Evolutionary conservation across 2,888 invertebrate species (phyloP).

Genomic region (Lathronympha strigana): DNA sequence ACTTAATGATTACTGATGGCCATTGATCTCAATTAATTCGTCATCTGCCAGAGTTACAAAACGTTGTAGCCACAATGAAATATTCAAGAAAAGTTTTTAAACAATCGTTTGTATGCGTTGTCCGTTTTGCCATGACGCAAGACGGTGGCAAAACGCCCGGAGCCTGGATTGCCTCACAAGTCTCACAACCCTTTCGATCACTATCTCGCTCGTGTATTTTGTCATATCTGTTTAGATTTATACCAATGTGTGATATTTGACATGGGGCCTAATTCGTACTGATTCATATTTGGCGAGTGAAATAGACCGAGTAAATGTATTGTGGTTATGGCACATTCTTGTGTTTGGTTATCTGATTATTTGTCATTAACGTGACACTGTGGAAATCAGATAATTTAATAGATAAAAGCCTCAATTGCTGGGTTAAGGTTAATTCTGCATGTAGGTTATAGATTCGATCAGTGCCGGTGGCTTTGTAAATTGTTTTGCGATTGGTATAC

Average conservation of each 20-base stretch:
- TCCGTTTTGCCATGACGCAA: constrained; percentile 58
- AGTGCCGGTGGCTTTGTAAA: neutral
- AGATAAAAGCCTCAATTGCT: neutral
- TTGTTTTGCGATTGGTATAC: neutral
- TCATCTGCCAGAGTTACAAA: constrained; percentile 38
- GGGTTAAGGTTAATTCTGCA: neutral
- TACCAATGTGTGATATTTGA: constrained; percentile 37
- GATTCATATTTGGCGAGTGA: constrained; percentile 24
- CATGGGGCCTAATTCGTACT: constrained; percentile 26
- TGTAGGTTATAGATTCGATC: neutral
- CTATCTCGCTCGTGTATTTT: constrained; percentile 39
- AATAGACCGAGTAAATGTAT: constrained; percentile 25
- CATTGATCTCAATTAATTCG: constrained; percentile 45
- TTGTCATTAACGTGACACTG: constrained; percentile 15
- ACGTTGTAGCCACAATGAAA: constrained; percentile 59
- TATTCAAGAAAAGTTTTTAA: constrained; percentile 65
- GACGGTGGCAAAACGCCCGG: constrained; percentile 62
- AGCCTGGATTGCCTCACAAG: constrained; percentile 47
- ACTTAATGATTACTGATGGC: constrained; percentile 41
- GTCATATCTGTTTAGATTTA: constrained; percentile 39
- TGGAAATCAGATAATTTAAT: neutral
- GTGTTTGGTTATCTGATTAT: constrained; percentile 18
- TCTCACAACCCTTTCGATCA: constrained; percentile 43
- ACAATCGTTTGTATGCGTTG: constrained; percentile 68
- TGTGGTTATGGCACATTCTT: constrained; percentile 19